Evolutionary conservation across 1,140 invertebrate genomes (phyloP).

Genomic region (Hermatobates lingyangjiaoensis): DNA sequence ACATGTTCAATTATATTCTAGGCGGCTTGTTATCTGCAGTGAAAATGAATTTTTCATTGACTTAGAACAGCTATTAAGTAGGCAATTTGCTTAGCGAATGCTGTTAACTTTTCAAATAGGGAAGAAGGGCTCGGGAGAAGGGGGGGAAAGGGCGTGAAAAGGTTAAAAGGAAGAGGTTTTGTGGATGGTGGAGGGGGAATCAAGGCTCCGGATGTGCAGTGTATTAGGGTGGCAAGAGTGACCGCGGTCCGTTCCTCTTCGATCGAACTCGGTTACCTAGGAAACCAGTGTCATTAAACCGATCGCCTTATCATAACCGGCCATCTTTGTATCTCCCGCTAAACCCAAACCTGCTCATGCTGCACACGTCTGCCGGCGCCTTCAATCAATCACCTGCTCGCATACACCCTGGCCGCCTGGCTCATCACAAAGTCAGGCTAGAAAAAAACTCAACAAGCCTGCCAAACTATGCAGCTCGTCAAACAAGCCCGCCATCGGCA

Average conservation of each 20-base stretch:
- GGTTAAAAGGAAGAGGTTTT: conserved; percentile 10
- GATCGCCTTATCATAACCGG: conserved; percentile 31
- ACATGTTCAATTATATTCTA: too few relatives aligned
- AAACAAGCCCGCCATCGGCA: too few relatives aligned
- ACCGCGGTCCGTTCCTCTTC: conserved; percentile 20
- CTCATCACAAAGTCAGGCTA: too few relatives aligned
- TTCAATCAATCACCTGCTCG: neutral
- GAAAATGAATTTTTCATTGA: too few relatives aligned
- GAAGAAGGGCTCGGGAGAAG: neutral
- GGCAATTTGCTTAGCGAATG: too few relatives aligned
- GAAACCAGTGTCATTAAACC: conserved; percentile 29
- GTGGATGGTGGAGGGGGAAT: conserved; percentile 3
- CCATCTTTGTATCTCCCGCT: conserved; percentile 25
- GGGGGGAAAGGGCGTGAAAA: conserved; percentile 3
- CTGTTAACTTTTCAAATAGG: too few relatives aligned
- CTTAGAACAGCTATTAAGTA: too few relatives aligned
- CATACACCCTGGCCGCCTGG: neutral
- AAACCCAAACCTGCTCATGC: neutral
- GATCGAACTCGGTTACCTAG: conserved; percentile 25
- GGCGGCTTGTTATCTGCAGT: too few relatives aligned
- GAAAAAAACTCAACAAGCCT: too few relatives aligned
- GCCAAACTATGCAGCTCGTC: too few relatives aligned
- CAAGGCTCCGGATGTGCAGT: too few relatives aligned
- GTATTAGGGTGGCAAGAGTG: too few relatives aligned
- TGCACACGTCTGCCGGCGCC: neutral